phyloP scores from a whole-genome alignment of 1,140 invertebrate genomes.

The Ceratina australensis region DNA sequence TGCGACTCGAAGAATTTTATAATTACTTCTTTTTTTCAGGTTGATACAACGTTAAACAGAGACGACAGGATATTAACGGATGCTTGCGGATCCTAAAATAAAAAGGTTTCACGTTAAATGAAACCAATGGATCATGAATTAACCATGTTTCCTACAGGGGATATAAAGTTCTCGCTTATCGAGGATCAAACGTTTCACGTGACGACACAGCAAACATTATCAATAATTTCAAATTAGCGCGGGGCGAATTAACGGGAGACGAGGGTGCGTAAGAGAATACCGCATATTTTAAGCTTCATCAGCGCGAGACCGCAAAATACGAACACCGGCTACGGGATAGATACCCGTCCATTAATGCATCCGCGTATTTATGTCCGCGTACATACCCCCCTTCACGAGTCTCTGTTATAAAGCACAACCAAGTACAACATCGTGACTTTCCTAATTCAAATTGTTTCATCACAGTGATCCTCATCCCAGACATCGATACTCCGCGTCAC shows the following conservation, averaged over 20 bases:
- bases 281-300: neutral
- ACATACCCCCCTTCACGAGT: neutral
- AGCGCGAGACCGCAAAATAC: neutral
- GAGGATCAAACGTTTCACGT: too few species aligned
- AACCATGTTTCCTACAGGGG: too few species aligned
- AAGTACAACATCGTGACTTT: too few species aligned
- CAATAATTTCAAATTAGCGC: neutral
- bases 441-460: too few species aligned
- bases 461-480: too few species aligned
- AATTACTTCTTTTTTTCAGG: too few species aligned
- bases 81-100: neutral
- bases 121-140: too few species aligned
- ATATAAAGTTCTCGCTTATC: neutral
- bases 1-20: too few species aligned
- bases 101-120: too few species aligned
- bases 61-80: neutral
- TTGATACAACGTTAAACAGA: too few species aligned
- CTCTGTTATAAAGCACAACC: too few species aligned
- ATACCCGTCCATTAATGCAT: constrained; percentile 56
- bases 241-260: neutral
- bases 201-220: neutral
- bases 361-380: constrained; percentile 30
- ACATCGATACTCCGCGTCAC: too few species aligned
- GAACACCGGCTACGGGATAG: constrained; percentile 3
- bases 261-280: neutral